Conservation (phyloP, 1,140 invertebrate genomes). For the Listronotus oregonensis region DNA sequence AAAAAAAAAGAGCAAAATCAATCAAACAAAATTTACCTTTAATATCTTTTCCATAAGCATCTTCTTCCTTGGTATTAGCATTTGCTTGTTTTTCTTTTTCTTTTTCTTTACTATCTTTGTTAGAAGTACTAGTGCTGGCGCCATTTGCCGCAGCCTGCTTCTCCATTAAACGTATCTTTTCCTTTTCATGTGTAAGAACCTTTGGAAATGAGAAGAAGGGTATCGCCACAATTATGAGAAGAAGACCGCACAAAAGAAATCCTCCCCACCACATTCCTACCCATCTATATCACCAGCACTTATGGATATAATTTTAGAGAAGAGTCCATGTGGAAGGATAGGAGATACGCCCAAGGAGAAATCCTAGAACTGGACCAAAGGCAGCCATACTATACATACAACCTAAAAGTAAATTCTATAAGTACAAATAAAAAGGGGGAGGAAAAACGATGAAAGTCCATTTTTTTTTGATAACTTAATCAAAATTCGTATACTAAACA, state of each 20-base stretch:
- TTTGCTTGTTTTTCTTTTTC: slow-evolving; percentile 44
- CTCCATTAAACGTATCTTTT: slow-evolving; percentile 80
- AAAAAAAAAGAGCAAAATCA: background rate
- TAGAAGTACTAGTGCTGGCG: slow-evolving; percentile 54
- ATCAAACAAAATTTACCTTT: slow-evolving; percentile 69
- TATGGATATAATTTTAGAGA: slow-evolving; percentile 71
- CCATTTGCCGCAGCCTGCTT: slow-evolving; percentile 62
- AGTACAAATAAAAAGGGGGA: too few relatives aligned
- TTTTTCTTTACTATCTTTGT: slow-evolving; percentile 36
- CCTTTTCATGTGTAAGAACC: slow-evolving; percentile 77
- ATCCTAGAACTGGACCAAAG: slow-evolving; percentile 93
- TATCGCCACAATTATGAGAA: slow-evolving; percentile 81
- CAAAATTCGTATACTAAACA: too few relatives aligned
- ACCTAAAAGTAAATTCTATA: slow-evolving; percentile 61
- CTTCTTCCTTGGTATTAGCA: slow-evolving; percentile 62
- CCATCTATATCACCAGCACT: slow-evolving; percentile 83
- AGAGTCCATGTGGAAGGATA: slow-evolving; percentile 89
- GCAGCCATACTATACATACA: slow-evolving; percentile 93
- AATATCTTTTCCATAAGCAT: slow-evolving; percentile 87
- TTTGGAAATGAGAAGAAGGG: slow-evolving; percentile 93
- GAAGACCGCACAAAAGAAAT: slow-evolving; percentile 79
- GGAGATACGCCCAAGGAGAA: slow-evolving; percentile 84
- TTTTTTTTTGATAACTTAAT: too few relatives aligned
- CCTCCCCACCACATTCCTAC: slow-evolving; percentile 97
- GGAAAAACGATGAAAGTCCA: too few relatives aligned